phyloP scores from a whole-genome alignment of 2,113 vertebrate species.

The Pogonocichla stellata region DNA sequence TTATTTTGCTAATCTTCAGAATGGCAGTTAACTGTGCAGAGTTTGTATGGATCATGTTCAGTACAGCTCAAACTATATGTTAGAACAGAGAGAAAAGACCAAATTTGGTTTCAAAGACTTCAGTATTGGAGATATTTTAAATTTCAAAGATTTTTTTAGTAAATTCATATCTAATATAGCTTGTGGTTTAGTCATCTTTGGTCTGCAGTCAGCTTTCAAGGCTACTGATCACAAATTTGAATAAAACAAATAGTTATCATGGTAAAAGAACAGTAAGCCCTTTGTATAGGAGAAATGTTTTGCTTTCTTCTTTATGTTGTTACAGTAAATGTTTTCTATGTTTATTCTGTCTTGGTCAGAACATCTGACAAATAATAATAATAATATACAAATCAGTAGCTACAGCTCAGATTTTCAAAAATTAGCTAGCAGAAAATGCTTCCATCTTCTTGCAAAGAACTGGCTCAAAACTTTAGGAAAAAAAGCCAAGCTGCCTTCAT shows the following conservation, averaged over 20 bases:
- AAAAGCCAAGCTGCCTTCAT: not conserved
- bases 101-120: not conserved
- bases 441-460: not conserved
- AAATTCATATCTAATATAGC: not conserved
- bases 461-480: not conserved
- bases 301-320: not conserved
- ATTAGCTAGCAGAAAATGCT: not conserved
- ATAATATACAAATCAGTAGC: not conserved
- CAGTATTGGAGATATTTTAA: not conserved
- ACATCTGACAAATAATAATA: not conserved
- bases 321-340: not conserved
- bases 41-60: not conserved
- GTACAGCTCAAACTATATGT: not conserved
- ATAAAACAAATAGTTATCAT: not conserved
- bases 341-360: not conserved
- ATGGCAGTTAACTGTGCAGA: not conserved
- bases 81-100: not conserved
- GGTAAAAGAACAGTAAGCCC: not conserved
- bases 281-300: not conserved
- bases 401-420: not conserved
- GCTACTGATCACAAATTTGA: not conserved
- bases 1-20: conserved; percentile 21
- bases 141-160: not conserved
- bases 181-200: not conserved
- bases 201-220: not conserved